These are phyloP conservation scores for Pica pica DNA, from an alignment of 2,113 vertebrate species.

Conservation along the genomic window DNA sequence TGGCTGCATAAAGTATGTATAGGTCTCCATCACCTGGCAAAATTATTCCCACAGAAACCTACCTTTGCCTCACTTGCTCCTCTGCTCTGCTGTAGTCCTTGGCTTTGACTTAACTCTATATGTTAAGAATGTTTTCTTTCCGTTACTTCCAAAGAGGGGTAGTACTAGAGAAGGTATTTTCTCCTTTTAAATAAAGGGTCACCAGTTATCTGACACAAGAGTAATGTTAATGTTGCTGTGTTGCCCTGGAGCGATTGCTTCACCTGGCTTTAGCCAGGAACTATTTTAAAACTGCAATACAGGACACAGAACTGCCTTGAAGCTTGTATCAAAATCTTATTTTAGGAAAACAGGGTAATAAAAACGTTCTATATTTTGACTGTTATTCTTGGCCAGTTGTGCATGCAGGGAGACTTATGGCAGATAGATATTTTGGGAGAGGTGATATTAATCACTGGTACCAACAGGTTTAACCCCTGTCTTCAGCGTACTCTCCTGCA, in stretches of 20 bases:
- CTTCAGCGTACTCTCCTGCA: not conserved
- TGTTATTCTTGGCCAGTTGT: not conserved
- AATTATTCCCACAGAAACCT: not conserved
- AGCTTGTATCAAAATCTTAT: not conserved
- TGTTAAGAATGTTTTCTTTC: not conserved
- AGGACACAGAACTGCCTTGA: not conserved
- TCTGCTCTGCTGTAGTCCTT: not conserved
- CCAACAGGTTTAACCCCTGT: not conserved
- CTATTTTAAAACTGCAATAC: not conserved
- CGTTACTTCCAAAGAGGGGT: not conserved
- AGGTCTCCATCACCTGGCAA: not conserved
- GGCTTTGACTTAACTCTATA: not conserved
- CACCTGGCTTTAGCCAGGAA: not conserved
- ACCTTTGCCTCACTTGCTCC: not conserved
- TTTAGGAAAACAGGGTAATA: not conserved
- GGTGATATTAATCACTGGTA: not conserved
- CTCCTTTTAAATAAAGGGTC: not conserved
- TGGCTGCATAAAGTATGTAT: slow-evolving; percentile 90
- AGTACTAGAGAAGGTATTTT: not conserved
- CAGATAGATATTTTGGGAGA: not conserved
- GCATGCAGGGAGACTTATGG: not conserved
- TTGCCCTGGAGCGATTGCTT: not conserved
- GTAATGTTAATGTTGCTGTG: not conserved
- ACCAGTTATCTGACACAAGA: not conserved
- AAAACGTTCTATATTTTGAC: not conserved